Percentiles rank a stretch among this genome's conserved stretches.
phyloP scores from a whole-genome alignment of 37 sponge, comb jelly and placozoan species.

The Cladorhizidae sp. region DNA sequence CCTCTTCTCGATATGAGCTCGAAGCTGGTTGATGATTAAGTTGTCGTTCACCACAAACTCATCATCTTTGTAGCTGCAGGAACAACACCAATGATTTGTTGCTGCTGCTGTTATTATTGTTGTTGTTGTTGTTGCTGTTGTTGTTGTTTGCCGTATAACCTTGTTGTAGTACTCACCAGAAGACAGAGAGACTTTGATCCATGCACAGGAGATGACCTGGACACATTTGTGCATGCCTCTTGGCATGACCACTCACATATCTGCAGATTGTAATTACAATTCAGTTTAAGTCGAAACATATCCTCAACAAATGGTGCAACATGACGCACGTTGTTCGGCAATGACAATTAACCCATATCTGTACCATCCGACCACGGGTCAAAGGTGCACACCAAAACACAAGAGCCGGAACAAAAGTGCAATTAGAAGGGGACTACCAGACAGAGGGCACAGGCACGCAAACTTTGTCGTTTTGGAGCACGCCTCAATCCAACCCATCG shows the following conservation, averaged over 20 bases:
- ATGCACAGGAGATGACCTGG: slow-evolving; percentile 59
- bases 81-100: neutral
- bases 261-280: too few species aligned
- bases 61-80: slow-evolving; percentile 56
- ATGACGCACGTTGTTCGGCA: too few species aligned
- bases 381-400: too few species aligned
- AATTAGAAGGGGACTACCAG: too few species aligned
- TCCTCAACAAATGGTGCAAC: neutral
- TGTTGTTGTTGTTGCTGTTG: too few species aligned
- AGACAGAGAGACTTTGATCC: slow-evolving; percentile 44
- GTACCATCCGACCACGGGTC: too few species aligned
- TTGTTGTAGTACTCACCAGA: slow-evolving; percentile 37
- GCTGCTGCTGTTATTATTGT: neutral
- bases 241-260: slow-evolving; percentile 70
- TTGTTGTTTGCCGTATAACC: neutral
- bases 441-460: too few species aligned
- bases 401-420: too few species aligned
- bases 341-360: too few species aligned
- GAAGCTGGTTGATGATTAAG: slow-evolving; percentile 13
- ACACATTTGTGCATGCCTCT: slow-evolving; percentile 44
- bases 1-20: slow-evolving; percentile 1
- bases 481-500: too few species aligned
- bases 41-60: slow-evolving; percentile 67
- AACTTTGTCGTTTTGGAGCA: too few species aligned
- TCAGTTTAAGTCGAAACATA: neutral